A percentile compares a stretch with the other conserved stretches of the same genome.
phyloP scores from a whole-genome alignment of 2,113 vertebrate species.

The Cochlearius cochlearius region DNA sequence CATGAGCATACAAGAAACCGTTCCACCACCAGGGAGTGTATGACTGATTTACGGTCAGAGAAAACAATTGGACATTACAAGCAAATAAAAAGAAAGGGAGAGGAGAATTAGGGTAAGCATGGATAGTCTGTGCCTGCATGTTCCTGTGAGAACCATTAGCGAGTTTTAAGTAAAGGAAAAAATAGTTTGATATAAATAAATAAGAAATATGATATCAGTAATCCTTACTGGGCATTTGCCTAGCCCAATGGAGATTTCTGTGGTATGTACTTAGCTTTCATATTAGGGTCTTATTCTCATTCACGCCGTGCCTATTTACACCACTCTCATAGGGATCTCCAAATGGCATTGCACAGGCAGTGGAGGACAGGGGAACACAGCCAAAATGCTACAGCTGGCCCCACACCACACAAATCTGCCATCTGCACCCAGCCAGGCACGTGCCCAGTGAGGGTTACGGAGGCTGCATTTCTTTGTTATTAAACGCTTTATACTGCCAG shows the following conservation, averaged over 20 bases:
- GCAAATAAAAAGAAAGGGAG: not conserved
- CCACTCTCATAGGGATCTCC: not conserved
- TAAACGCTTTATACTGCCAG: not conserved
- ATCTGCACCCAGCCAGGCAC: constrained; percentile 16
- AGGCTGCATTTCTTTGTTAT: not conserved
- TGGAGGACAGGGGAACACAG: not conserved
- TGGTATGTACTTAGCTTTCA: constrained; percentile 34
- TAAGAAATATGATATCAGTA: not conserved
- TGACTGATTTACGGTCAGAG: not conserved
- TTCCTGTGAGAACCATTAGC: not conserved
- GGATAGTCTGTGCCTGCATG: not conserved
- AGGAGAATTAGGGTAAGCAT: not conserved
- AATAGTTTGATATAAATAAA: constrained; percentile 48
- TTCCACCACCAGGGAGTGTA: constrained; percentile 5
- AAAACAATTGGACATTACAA: constrained; percentile 52
- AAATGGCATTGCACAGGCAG: not conserved
- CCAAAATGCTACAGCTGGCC: constrained; percentile 39
- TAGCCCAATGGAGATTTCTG: not conserved
- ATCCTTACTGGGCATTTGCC: not conserved
- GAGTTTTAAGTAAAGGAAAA: not conserved
- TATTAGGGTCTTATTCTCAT: not conserved
- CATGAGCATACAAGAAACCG: not conserved
- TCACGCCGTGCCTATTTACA: not conserved
- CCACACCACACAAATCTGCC: not conserved
- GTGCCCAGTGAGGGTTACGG: not conserved